These are phyloP conservation scores for Pteruthius melanotis DNA, from an alignment of 2,113 vertebrate species.

Conservation along the genomic window DNA sequence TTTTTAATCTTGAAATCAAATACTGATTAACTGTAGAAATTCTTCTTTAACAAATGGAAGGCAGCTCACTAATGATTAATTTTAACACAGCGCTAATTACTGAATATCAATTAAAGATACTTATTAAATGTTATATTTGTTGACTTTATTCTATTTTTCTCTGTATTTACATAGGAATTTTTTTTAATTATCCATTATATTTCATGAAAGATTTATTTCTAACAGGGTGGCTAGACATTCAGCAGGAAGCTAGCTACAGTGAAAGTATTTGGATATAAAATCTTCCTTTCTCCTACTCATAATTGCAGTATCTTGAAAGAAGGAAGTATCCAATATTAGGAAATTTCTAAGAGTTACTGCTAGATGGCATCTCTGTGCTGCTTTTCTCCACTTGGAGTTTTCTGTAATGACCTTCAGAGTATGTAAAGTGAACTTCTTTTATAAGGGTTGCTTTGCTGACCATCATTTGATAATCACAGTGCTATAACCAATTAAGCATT, in stretches of 20 bases:
- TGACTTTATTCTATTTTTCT: slow-evolving; percentile 41
- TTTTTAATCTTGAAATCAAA: not conserved
- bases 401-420: slow-evolving; percentile 58
- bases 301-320: not conserved
- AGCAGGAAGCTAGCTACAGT: not conserved
- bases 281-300: not conserved
- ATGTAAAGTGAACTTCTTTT: not conserved
- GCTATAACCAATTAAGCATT: not conserved
- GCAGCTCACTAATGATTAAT: not conserved
- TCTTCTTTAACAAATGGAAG: not conserved
- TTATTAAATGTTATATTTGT: not conserved
- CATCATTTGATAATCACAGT: not conserved
- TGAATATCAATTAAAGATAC: slow-evolving; percentile 8
- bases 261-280: not conserved
- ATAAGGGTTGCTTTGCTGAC: not conserved
- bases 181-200: not conserved
- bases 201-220: slow-evolving; percentile 11
- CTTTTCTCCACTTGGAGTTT: slow-evolving; percentile 25
- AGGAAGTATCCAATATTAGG: not conserved
- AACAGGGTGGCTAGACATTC: not conserved
- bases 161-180: not conserved
- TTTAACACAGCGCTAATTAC: not conserved
- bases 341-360: slow-evolving; percentile 66
- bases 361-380: slow-evolving; percentile 78
- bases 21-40: not conserved